Conservation (phyloP, 2,797 vertebrate genomes). For the Lepilemur septentrionalis region DNA sequence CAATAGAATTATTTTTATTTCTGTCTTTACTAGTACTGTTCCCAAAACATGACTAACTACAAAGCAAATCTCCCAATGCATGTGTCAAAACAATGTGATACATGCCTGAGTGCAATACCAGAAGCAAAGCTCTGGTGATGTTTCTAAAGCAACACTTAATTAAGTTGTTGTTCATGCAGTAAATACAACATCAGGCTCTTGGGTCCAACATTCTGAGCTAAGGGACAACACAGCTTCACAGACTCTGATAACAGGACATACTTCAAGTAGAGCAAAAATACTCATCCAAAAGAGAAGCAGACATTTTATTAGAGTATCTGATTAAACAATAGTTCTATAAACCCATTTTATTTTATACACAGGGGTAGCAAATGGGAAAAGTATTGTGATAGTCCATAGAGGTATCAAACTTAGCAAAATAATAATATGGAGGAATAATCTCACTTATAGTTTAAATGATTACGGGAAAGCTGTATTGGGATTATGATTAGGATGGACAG, state of each 20-base stretch:
- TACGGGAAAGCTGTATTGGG: neutral
- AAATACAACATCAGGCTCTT: constrained; percentile 80
- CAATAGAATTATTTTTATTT: constrained; percentile 77
- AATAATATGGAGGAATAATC: neutral
- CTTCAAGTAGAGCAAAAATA: constrained; percentile 63
- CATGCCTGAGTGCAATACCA: constrained; percentile 77
- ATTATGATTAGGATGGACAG: neutral
- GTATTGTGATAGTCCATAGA: neutral
- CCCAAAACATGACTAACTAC: constrained; percentile 80
- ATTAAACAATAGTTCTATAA: constrained; percentile 44
- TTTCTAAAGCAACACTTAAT: constrained; percentile 84
- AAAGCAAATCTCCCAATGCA: constrained; percentile 81
- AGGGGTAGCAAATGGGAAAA: neutral
- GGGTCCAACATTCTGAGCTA: constrained; percentile 71
- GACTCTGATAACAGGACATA: constrained; percentile 66
- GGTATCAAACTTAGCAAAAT: neutral
- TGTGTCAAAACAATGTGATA: constrained; percentile 84
- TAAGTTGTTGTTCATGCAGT: constrained; percentile 84
- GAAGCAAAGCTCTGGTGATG: constrained; percentile 81
- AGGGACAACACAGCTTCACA: constrained; percentile 72
- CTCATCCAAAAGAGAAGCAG: neutral
- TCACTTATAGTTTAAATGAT: neutral
- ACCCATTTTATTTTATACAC: neutral
- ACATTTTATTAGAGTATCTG: neutral
- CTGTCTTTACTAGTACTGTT: constrained; percentile 74